Percentiles rank a stretch among this genome's conserved stretches.
These are phyloP conservation scores for Phthorimaea operculella DNA, from an alignment of 1,140 invertebrate genomes.

Conservation along the genomic window DNA sequence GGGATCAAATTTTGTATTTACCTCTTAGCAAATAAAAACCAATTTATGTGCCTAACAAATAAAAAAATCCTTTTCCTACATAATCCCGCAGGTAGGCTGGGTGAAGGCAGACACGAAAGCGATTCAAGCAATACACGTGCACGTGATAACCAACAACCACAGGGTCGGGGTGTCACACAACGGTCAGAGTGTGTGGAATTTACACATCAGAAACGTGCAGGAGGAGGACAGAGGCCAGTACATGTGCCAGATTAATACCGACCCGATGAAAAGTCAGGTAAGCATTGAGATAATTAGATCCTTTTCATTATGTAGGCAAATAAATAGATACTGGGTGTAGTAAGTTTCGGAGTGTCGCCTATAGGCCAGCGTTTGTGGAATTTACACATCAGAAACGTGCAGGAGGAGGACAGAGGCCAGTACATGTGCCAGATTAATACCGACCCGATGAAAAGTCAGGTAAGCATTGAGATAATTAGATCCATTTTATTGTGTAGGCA, in stretches of 20 bases:
- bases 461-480: constrained; percentile 50
- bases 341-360: constrained; percentile 83
- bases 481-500: no score
- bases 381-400: constrained; percentile 83
- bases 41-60: no score
- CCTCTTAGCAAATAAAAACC: no score
- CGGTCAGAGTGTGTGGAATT: constrained; percentile 83
- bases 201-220: constrained; percentile 84
- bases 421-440: constrained; percentile 88
- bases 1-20: no score
- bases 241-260: constrained; percentile 87
- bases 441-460: constrained; percentile 87
- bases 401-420: constrained; percentile 83
- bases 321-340: no score
- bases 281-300: constrained; percentile 23
- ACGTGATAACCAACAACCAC: constrained; percentile 89
- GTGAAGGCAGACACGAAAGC: constrained; percentile 89
- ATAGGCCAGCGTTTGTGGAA: constrained; percentile 84
- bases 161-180: constrained; percentile 82
- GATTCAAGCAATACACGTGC: constrained; percentile 88
- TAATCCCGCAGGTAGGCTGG: constrained; percentile 80
- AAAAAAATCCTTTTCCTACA: no score
- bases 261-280: constrained; percentile 87
- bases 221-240: constrained; percentile 84
- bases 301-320: no score